These are phyloP conservation scores for Hylaea fasciaria DNA, from an alignment of 2,888 invertebrate genomes.

Conservation along the genomic window DNA sequence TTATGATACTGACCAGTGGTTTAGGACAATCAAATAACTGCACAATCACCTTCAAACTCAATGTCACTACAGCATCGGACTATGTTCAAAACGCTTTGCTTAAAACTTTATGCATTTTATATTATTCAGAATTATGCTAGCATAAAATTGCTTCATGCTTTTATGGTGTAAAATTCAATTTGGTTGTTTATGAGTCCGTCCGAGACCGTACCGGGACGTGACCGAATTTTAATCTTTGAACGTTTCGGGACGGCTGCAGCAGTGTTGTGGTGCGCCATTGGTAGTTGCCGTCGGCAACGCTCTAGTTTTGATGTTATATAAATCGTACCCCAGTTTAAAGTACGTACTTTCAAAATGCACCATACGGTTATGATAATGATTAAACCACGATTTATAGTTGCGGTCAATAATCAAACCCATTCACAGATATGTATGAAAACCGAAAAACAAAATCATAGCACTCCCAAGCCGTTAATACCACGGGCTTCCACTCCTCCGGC, in stretches of 20 bases:
- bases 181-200: constrained; percentile 46
- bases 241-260: constrained; percentile 7
- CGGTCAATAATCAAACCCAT: too few species aligned
- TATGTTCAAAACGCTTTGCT: constrained; percentile 38
- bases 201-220: constrained; percentile 20
- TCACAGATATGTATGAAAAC: too few species aligned
- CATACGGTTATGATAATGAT: too few species aligned
- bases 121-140: constrained; percentile 50
- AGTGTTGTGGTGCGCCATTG: not conserved
- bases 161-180: constrained; percentile 57
- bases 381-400: too few species aligned
- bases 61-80: constrained; percentile 1
- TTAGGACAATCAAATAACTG: too few species aligned
- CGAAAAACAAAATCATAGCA: too few species aligned
- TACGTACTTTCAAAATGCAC: too few species aligned
- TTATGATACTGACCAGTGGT: too few species aligned
- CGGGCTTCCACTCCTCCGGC: not conserved
- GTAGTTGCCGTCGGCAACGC: too few species aligned
- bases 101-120: constrained; percentile 50
- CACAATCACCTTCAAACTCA: not conserved
- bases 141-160: constrained; percentile 55
- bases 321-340: not conserved
- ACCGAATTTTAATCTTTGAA: constrained; percentile 34
- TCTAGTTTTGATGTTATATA: not conserved
- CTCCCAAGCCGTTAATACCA: too few species aligned